Conservation (phyloP, 2,113 vertebrate genomes). For the Noctilio leporinus region DNA sequence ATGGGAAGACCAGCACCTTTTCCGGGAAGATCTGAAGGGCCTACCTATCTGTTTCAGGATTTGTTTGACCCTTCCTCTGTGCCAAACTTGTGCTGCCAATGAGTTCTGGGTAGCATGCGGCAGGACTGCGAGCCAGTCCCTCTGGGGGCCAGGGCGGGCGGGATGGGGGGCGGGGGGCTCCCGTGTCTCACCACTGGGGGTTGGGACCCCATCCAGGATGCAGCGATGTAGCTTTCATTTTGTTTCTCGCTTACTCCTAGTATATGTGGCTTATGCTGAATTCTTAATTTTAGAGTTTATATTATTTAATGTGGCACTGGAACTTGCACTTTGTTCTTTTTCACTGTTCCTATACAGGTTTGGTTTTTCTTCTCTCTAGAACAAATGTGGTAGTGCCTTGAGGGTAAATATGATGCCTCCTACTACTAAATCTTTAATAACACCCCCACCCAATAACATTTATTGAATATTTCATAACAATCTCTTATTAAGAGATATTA, state of each 20-base stretch:
- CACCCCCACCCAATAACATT: background rate
- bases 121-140: background rate
- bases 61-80: background rate
- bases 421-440: background rate
- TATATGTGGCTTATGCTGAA: background rate
- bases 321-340: background rate
- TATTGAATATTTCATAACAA: constrained; percentile 35
- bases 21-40: background rate
- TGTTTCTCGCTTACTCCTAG: background rate
- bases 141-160: background rate
- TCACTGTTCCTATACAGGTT: background rate
- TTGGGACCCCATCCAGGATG: background rate
- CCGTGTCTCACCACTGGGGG: background rate
- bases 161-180: background rate
- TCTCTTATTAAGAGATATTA: no score
- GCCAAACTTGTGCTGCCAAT: background rate
- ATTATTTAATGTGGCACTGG: background rate
- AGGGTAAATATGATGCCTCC: background rate
- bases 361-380: background rate
- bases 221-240: rapidly evolving
- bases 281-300: background rate
- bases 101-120: background rate
- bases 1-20: background rate
- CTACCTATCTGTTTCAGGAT: background rate
- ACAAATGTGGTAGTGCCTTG: background rate